Conservation (phyloP, 2,888 invertebrate species). For the Neoscelio sp. region DNA sequence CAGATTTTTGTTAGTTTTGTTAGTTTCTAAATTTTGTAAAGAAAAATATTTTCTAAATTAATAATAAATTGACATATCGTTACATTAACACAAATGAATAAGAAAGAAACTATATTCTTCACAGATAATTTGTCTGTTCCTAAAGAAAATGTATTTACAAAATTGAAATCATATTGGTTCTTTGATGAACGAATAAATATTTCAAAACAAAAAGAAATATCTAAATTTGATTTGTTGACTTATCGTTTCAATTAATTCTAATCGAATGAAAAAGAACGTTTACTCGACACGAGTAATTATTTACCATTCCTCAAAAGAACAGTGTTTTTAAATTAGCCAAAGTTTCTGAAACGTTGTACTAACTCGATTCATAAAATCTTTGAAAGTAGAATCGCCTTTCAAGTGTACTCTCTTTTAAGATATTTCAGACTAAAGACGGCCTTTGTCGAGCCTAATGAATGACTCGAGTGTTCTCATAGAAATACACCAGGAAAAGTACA, state of each 20-base stretch:
- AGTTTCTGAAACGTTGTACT: constrained; percentile 28
- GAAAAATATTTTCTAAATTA: no score
- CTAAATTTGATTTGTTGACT: no score
- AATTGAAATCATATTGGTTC: no score
- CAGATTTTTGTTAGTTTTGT: no score
- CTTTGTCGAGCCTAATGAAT: constrained; percentile 42
- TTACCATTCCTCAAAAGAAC: constrained; percentile 43
- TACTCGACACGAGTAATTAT: constrained; percentile 16
- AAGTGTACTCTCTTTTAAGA: constrained; percentile 30
- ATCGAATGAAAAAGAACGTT: constrained; percentile 11
- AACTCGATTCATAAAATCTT: constrained; percentile 45
- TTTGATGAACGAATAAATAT: no score
- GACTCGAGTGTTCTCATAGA: constrained; percentile 16
- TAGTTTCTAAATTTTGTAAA: no score
- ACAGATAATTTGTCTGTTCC: no score
- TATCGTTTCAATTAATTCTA: constrained; percentile 8
- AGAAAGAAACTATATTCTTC: no score
- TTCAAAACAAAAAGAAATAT: no score
- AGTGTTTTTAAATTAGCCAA: constrained; percentile 5
- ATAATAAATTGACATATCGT: no score
- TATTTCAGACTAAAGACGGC: constrained; percentile 22
- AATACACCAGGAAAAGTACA: constrained; percentile 12
- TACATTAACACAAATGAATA: no score
- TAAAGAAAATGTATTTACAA: no score
- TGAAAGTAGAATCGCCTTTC: constrained; percentile 38